phyloP scores from a whole-genome alignment of 2,888 invertebrate species.

The Aporophyla lueneburgensis region DNA sequence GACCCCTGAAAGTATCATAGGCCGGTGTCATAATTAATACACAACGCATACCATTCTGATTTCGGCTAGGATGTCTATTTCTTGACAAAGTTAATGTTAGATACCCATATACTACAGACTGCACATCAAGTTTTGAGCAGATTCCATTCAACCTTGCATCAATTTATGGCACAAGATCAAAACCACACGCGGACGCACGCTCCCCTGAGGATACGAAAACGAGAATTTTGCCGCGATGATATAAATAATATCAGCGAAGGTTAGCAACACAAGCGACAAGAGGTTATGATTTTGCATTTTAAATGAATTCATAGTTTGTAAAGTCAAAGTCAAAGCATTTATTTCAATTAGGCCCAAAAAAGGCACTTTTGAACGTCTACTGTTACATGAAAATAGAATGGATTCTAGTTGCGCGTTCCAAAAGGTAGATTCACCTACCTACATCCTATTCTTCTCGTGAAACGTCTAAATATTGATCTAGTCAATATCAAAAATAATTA shows the following conservation, averaged over 20 bases:
- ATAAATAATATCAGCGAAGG: slow-evolving; percentile 62
- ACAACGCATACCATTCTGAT: no score
- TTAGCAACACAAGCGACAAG: slow-evolving; percentile 8
- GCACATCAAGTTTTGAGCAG: slow-evolving; percentile 4
- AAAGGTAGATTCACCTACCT: no score
- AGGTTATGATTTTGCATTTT: background rate
- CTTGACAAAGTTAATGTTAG: no score
- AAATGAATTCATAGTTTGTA: background rate
- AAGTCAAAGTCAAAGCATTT: no score
- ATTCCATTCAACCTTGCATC: slow-evolving; percentile 40
- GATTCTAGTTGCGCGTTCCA: no score
- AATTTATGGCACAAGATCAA: slow-evolving; percentile 50
- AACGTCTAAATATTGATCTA: background rate
- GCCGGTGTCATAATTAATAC: background rate
- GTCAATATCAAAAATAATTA: background rate
- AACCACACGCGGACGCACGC: slow-evolving; percentile 56
- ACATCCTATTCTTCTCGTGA: background rate
- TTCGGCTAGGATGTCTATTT: background rate
- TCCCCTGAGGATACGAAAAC: slow-evolving; percentile 48
- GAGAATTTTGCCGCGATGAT: slow-evolving; percentile 58
- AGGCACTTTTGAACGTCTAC: no score
- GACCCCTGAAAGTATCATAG: background rate
- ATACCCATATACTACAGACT: background rate
- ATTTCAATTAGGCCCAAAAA: no score
- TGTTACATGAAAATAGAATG: no score